Percentiles rank a stretch among this genome's conserved stretches.
These are phyloP conservation scores for Montipora capricornis DNA, from an alignment of 64 coral and sea anemone genomes.

Conservation along the genomic window DNA sequence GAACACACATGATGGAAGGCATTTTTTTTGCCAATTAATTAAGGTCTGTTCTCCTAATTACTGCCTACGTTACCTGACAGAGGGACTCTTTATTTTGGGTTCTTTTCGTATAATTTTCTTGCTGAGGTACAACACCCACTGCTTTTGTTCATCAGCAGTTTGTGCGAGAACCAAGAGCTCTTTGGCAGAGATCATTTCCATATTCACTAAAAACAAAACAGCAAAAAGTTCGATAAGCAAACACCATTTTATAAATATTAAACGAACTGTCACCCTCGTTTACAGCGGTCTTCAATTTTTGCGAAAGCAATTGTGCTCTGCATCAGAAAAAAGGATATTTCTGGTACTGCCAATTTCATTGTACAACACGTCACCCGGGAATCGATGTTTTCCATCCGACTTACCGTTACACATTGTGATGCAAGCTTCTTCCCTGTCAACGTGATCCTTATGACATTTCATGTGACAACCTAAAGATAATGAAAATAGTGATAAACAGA, in stretches of 20 bases:
- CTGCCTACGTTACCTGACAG: slow-evolving; percentile 64
- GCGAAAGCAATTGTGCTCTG: background rate
- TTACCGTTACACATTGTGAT: slow-evolving; percentile 87
- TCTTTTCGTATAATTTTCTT: slow-evolving; percentile 96
- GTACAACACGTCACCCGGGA: too few relatives aligned
- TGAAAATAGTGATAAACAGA: background rate
- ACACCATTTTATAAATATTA: background rate
- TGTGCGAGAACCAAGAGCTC: slow-evolving; percentile 90
- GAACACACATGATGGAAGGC: too few relatives aligned
- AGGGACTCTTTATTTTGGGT: slow-evolving; percentile 83
- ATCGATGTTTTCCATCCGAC: background rate
- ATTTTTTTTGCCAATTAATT: background rate
- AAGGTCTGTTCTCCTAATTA: background rate
- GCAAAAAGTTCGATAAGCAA: background rate
- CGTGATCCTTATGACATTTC: slow-evolving; percentile 98
- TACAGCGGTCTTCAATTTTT: background rate
- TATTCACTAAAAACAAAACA: slow-evolving; percentile 78
- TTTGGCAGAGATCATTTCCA: slow-evolving; percentile 93
- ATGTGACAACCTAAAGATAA: slow-evolving; percentile 83
- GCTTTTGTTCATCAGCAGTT: slow-evolving; percentile 92
- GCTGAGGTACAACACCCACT: slow-evolving; percentile 95
- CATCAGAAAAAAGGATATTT: too few relatives aligned
- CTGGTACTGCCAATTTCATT: too few relatives aligned
- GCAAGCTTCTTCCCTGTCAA: slow-evolving; percentile 97
- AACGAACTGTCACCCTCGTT: too few relatives aligned